Evolutionary conservation across 2,888 invertebrate species (phyloP).

Genomic region (Nemotelus nigrinus): DNA sequence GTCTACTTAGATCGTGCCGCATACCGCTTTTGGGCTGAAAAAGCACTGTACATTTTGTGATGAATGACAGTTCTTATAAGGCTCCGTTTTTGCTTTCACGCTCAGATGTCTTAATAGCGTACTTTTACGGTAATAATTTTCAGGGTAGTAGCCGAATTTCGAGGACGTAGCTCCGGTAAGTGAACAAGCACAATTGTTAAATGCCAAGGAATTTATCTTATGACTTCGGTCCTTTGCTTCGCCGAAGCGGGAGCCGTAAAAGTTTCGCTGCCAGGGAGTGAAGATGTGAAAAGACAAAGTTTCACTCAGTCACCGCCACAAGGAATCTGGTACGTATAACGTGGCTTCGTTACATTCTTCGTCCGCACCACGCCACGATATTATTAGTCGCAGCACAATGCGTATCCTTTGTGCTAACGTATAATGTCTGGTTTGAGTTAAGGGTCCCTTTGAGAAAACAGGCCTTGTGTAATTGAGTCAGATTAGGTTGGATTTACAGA

Average conservation of each 20-base stretch:
- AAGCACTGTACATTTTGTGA: slow-evolving; percentile 34
- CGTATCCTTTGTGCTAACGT: slow-evolving; percentile 1
- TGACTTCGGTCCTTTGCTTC: slow-evolving; percentile 13
- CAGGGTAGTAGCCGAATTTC: slow-evolving; percentile 33
- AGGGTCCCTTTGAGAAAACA: not conserved
- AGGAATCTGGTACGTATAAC: not conserved
- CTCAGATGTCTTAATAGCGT: slow-evolving; percentile 43
- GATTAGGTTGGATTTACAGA: slow-evolving; percentile 15
- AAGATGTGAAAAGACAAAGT: not conserved
- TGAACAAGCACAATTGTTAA: slow-evolving; percentile 37
- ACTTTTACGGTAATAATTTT: slow-evolving; percentile 42
- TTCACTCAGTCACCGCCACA: not conserved
- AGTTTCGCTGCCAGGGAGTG: slow-evolving; percentile 1
- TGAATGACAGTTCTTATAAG: slow-evolving; percentile 41
- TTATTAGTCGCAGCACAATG: not conserved
- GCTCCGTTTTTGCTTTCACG: slow-evolving; percentile 34
- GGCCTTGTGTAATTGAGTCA: slow-evolving; percentile 29
- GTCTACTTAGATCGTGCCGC: slow-evolving; percentile 15
- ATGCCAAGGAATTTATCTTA: slow-evolving; percentile 40
- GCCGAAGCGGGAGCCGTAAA: not conserved
- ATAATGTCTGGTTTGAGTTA: slow-evolving; percentile 12
- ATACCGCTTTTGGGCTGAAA: slow-evolving; percentile 16
- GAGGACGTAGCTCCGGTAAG: slow-evolving; percentile 6
- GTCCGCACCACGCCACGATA: not conserved
- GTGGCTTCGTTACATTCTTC: not conserved